Base-by-base conservation (phyloP, 2,888 invertebrate genomes). In the Cosmorhoe ocellata region DNA sequence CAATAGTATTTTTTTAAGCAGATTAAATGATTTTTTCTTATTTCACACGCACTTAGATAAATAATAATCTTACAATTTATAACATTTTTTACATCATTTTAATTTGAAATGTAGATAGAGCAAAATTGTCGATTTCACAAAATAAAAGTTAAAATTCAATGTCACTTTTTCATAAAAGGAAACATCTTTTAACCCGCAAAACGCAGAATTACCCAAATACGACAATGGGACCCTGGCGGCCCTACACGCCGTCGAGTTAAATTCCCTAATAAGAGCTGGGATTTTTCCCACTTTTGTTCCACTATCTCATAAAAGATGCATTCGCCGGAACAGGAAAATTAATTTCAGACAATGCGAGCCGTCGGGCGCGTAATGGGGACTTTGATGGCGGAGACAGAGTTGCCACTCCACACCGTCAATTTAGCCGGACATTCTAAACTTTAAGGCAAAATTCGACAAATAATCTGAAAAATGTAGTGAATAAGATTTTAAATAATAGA, bases 221-320 rank as follows among this genome's bases (percentile, higher is more conserved):
- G 28, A 54, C 53, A 39, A 48, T 40, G 32, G n/a, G 31, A 37
- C n/a, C 44, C 36, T 6, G n/a, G 37, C 13, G 41, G 37, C 26
- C 30, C 31, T 32, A 31, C 50, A 48, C 26, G 34, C 44, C 38
- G 24, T 46, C 49, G 40, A 52, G 54, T 58, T 42, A 54, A 56
- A 61, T 48, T 48, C 34, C 43, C 52, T 61, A 56, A 56, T 56
- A 56, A 58, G 48, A 38, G 31, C 13, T 31, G 13, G 36, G 33
- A 39, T 74, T 73, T 73, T 66, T 67, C 63, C 67, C 71, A 79
- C 72, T 79, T 81, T 79, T 78, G 73, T 80, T 74, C 73, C 72
- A 77, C 81, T 81, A 82, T 83, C 79, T 79, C 75, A 84, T 85
- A 84, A 86, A 86, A 85, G 83, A 80, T 81, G 84, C 84, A 79